Evolutionary conservation across 1,140 invertebrate genomes (phyloP), one percentile per base, ranked within the genome.

Genomic region (Bilobella aurantiaca): DNA sequence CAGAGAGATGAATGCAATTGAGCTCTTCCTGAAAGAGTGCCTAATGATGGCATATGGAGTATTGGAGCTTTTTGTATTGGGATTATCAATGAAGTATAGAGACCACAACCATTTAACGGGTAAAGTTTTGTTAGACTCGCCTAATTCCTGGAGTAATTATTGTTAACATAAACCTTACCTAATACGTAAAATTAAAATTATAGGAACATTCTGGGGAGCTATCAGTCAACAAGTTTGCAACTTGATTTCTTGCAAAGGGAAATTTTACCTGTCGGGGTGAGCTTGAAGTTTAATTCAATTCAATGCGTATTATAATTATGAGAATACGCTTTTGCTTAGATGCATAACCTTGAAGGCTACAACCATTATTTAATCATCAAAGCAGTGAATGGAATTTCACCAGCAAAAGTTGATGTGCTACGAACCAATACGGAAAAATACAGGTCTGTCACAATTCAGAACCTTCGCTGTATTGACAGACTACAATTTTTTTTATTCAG

Each of bases 391-490:
- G 46, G 47, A 14, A 61, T 30, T 32, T 58, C 34, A n/a, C 29
- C 59, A 23, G 34, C n/a, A n/a, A n/a, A 49, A 29, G n/a, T 63
- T 12, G 23, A 31, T 16, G 28, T 69, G 27, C 46, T 66, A 59
- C 64, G 53, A 3, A 49, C 14, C 28, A 63, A 31, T 27, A n/a
- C 60, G 5, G 64, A 69, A 46, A 65, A 69, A 47, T 69, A 25
- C 42, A 28, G 63, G 18, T 47, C 42, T n/a, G 46, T 69, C 21
- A 57, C 31, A 2, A 25, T 42, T 37, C 61, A 69, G 16, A 65
- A 65, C 34, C 25, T 66, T 8, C 1, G 23, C 18, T 69, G 65
- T 30, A 37, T 66, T 21, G 68, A 69, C 30, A 30, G 58, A 1
- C 34, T 61, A 2, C 37, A 37, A n/a, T 69, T 69, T 66, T 42